Evolutionary conservation across 2,888 invertebrate species (phyloP).

Genomic region (Anarsia innoxiella): DNA sequence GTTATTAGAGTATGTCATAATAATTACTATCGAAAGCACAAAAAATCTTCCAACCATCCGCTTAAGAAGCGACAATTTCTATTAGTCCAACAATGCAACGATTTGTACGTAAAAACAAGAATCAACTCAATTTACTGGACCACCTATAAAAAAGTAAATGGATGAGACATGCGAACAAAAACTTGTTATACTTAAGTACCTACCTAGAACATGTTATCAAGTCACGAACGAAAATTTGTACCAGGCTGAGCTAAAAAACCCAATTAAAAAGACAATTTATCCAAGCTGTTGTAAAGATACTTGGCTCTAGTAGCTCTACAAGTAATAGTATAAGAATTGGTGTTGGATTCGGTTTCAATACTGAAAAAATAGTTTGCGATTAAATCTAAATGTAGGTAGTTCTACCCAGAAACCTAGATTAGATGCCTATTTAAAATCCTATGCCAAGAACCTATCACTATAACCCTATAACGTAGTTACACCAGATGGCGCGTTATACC

Average conservation of each 20-base stretch:
- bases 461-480: no score
- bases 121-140: constrained; percentile 7
- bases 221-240: constrained; percentile 1
- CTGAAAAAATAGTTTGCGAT: no score
- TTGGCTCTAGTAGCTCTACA: no score
- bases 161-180: constrained; percentile 6
- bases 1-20: constrained; percentile 66
- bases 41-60: constrained; percentile 36
- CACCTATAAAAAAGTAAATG: constrained; percentile 4
- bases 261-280: no score
- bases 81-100: constrained; percentile 14
- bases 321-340: no score
- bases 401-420: no score
- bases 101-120: constrained; percentile 8
- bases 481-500: constrained; percentile 22
- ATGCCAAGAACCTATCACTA: no score
- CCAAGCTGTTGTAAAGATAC: no score
- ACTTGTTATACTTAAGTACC: background rate
- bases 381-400: no score
- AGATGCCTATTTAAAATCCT: no score
- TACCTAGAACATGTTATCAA: background rate
- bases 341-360: no score
- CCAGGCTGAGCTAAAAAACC: no score
- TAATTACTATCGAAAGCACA: constrained; percentile 46
- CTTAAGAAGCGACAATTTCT: constrained; percentile 26